Percentiles rank a stretch among this genome's conserved stretches.
Conservation (phyloP, 1,140 invertebrate genomes). For the Drosophila murphyi region DNA sequence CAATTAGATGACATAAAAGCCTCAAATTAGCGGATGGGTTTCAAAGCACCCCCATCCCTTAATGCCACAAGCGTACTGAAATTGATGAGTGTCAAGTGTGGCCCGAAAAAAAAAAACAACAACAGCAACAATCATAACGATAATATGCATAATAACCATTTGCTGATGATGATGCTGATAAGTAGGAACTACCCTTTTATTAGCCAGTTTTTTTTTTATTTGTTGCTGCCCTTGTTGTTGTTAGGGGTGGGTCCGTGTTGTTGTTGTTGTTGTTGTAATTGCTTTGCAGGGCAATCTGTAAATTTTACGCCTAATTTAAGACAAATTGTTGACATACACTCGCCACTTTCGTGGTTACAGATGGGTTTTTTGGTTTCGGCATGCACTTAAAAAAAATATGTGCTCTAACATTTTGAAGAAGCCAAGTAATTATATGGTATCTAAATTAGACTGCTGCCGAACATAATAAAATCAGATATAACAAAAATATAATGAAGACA, state of each 20-base stretch:
- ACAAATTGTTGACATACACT: constrained; percentile 78
- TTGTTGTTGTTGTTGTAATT: constrained; percentile 55
- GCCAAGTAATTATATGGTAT: too few relatives aligned
- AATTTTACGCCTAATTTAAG: constrained; percentile 82
- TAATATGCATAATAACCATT: constrained; percentile 29
- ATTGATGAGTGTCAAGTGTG: constrained; percentile 38
- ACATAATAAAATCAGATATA: too few relatives aligned
- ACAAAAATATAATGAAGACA: too few relatives aligned
- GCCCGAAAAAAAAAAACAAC: constrained; percentile 29
- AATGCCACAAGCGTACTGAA: neutral
- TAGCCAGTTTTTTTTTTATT: constrained; percentile 20
- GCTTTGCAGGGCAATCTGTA: constrained; percentile 67
- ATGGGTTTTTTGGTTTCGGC: neutral
- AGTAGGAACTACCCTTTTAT: constrained; percentile 72
- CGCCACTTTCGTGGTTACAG: constrained; percentile 30
- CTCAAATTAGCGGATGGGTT: constrained; percentile 63
- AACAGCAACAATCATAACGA: constrained; percentile 32
- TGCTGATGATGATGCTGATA: constrained; percentile 39
- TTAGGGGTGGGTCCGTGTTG: constrained; percentile 29
- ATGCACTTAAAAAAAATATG: neutral
- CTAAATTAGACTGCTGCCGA: too few relatives aligned
- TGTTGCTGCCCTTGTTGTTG: neutral
- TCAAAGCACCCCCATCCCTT: neutral
- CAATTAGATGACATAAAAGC: constrained; percentile 70
- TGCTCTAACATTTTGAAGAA: neutral